Evolutionary conservation across 2,113 vertebrate species (phyloP), one percentile per base, ranked within the genome.

Genomic region (Eubucco bourcierii): DNA sequence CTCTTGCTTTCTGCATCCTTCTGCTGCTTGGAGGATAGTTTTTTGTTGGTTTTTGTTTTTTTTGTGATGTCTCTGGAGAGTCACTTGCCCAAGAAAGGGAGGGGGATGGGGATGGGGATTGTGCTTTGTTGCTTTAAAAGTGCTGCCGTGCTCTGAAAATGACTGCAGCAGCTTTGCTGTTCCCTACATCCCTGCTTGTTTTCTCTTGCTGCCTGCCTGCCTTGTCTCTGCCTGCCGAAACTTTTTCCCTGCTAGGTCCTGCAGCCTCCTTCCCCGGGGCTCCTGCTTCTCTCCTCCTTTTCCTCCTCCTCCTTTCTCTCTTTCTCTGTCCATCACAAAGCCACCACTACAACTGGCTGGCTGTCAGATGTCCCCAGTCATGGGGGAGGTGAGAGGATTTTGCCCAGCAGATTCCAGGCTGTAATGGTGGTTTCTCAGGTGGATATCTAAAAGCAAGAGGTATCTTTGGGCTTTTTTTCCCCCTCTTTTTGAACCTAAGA

Each of bases 161-260:
- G 81, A 64, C 78, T 83, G 73, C 59, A 66, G 78, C 88, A 56
- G 58, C 77, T 82, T 56, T 61, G 33, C 61, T 91, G 77, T 47
- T 52, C 23, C 50, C 50, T 25, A 0, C 64, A 63, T 55, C 63
- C 41, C 1, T n/a, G 0, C 31, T 79, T 53, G 33, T 81, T 81
- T 66, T 41, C 70, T 64, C 82, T 61, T 3, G 0, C 59, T 41
- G n/a, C 10, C 53, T 91, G 80, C 56, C 1, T 61, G 41, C 2
- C 1, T 56, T 90, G 0, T 1, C 37, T 65, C 37, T 89, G 55
- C 73, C 37, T 89, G 55, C 73, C 78, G 76, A 66, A 76, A 21
- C 72, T 15, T 72, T 91, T 71, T 70, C 53, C 81, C 72, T 59
- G 63, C 61, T 1, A 28, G 58, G 52, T 33, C 77, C 63, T 0